phyloP scores from a whole-genome alignment of 1,140 invertebrate genomes.

The Cydia pomonella region DNA sequence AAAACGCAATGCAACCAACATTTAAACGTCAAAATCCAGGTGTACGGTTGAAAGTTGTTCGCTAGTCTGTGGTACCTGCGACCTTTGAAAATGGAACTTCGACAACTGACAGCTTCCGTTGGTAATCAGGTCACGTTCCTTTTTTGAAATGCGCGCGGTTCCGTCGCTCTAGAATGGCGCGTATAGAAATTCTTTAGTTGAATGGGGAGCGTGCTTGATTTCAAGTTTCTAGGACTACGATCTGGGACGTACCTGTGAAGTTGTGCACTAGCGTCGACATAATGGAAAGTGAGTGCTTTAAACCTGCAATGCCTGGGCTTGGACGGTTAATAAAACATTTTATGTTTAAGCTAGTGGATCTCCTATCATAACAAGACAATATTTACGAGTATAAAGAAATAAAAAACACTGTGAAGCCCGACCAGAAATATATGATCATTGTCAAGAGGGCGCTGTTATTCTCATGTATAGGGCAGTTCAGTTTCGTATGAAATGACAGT shows the following conservation, averaged over 20 bases:
- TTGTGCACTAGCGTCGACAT: not conserved
- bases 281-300: not conserved
- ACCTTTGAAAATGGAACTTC: conserved; percentile 56
- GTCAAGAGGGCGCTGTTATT: no score
- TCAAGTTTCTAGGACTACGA: conserved; percentile 15
- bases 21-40: conserved; percentile 33
- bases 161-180: conserved; percentile 46
- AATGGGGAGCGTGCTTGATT: conserved; percentile 44
- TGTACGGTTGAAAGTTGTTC: conserved; percentile 47
- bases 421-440: no score
- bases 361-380: no score
- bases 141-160: conserved; percentile 69
- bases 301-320: not conserved
- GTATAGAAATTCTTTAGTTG: conserved; percentile 55
- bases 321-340: not conserved
- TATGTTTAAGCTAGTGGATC: no score
- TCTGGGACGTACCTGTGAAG: conserved; percentile 6
- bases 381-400: no score
- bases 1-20: conserved; percentile 41
- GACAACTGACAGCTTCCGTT: conserved; percentile 73
- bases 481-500: no score
- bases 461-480: no score
- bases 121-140: conserved; percentile 78
- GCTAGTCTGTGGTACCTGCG: conserved; percentile 48
- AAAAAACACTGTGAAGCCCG: no score